Conservation (phyloP, 1,140 invertebrate genomes). For the Drosophila tristis region DNA sequence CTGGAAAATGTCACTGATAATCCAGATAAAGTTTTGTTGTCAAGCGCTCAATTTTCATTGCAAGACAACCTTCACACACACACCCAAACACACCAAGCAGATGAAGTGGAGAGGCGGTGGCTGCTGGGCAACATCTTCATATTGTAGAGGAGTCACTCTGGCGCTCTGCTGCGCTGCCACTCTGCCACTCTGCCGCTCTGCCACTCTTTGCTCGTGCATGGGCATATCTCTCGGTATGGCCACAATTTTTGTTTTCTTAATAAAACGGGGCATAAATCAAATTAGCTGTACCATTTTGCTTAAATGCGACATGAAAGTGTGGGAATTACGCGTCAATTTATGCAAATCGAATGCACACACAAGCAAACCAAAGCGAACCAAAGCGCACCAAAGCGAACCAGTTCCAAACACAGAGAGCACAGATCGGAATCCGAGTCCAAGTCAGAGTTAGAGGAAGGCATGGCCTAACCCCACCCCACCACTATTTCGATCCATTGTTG, state of each 20-base stretch:
- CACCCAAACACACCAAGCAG: no score
- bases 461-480: background rate
- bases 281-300: slow-evolving; percentile 74
- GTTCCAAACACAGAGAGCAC: slow-evolving; percentile 38
- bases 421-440: background rate
- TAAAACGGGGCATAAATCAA: slow-evolving; percentile 74
- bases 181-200: no score
- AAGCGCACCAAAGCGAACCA: slow-evolving; percentile 8
- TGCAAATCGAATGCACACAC: slow-evolving; percentile 55
- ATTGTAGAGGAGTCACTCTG: no score
- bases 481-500: slow-evolving; percentile 42
- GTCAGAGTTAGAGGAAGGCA: no score
- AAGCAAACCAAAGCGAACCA: background rate
- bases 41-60: no score
- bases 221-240: slow-evolving; percentile 6
- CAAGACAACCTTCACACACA: no score
- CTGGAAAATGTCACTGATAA: background rate
- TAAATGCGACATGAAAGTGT: slow-evolving; percentile 77
- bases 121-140: no score
- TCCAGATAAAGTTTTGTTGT: no score
- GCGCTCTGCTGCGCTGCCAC: no score
- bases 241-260: slow-evolving; percentile 59
- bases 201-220: no score
- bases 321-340: slow-evolving; percentile 77
- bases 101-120: no score